Conservation (phyloP, 2,797 vertebrate species). For the Alauda arvensis region DNA sequence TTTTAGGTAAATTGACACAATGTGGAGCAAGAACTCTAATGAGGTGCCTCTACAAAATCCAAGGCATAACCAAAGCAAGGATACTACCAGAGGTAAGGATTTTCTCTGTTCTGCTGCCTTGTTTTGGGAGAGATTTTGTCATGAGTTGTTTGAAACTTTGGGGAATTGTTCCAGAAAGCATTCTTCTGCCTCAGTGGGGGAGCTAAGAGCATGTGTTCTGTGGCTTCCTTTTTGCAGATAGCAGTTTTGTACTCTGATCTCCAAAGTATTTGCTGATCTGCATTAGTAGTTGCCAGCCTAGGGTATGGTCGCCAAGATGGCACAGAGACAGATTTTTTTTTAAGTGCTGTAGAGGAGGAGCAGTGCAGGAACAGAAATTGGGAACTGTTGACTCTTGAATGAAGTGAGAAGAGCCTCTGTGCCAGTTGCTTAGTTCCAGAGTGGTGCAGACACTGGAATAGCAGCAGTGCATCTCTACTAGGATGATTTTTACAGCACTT, state of each 20-base stretch:
- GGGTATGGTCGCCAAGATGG: neutral
- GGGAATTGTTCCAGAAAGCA: neutral
- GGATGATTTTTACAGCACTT: neutral
- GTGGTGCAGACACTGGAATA: neutral
- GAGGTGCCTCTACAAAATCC: slow-evolving; percentile 74
- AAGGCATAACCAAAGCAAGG: slow-evolving; percentile 67
- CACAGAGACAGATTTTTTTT: neutral
- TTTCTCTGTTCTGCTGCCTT: neutral
- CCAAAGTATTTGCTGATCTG: slow-evolving; percentile 7
- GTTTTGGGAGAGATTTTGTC: neutral
- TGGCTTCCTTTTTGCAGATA: neutral
- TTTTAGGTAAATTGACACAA: slow-evolving; percentile 78
- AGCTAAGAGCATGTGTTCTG: neutral
- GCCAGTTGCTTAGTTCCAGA: neutral
- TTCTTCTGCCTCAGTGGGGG: neutral
- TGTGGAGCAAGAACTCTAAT: slow-evolving; percentile 82
- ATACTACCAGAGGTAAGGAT: slow-evolving; percentile 76
- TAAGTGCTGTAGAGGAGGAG: neutral
- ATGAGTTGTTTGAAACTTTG: neutral
- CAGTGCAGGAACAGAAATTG: neutral
- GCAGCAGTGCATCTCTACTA: neutral
- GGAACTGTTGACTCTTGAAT: neutral
- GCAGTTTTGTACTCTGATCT: neutral
- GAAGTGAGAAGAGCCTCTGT: neutral
- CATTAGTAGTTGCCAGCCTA: neutral